These are phyloP conservation scores for Athalia rosae DNA, from an alignment of 2,888 invertebrate genomes.

Conservation along the genomic window DNA sequence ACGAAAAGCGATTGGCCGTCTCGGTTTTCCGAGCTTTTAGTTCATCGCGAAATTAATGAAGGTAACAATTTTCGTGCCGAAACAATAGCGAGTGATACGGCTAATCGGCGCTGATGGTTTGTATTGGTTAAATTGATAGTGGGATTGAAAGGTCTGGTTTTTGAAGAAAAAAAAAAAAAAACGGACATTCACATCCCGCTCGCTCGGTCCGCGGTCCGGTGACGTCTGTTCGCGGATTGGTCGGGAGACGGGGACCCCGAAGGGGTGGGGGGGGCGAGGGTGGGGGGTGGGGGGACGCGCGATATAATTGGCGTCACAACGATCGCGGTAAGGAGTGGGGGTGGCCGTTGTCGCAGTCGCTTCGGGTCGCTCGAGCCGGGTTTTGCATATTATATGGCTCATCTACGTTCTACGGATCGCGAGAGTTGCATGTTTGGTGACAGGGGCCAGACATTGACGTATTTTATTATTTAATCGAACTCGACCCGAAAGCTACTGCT, in stretches of 20 bases:
- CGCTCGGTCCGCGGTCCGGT: not conserved
- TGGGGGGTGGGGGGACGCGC: too few species aligned
- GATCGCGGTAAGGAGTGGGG: not conserved
- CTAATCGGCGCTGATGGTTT: slow-evolving; percentile 10
- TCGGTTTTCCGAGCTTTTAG: too few species aligned
- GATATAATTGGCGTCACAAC: not conserved
- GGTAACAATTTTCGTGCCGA: not conserved
- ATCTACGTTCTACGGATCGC: not conserved
- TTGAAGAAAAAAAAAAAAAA: too few species aligned
- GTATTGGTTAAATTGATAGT: slow-evolving; percentile 47
- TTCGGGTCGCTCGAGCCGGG: not conserved
- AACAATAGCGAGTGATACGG: slow-evolving; percentile 8
- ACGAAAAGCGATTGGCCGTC: too few species aligned
- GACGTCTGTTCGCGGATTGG: slow-evolving; percentile 1
- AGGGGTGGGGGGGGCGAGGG: too few species aligned
- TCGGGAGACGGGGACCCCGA: not conserved
- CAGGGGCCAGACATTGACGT: slow-evolving; percentile 48
- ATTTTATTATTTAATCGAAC: slow-evolving; percentile 48
- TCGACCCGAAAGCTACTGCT: not conserved
- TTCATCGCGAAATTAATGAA: not conserved
- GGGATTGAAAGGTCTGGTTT: slow-evolving; percentile 44
- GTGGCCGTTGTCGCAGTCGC: not conserved
- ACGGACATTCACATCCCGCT: slow-evolving; percentile 14
- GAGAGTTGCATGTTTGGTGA: slow-evolving; percentile 47
- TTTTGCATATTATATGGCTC: slow-evolving; percentile 48